Evolutionary conservation across 64 coral and sea anemone genomes (phyloP).

Genomic region (Stylophora pistillata): DNA sequence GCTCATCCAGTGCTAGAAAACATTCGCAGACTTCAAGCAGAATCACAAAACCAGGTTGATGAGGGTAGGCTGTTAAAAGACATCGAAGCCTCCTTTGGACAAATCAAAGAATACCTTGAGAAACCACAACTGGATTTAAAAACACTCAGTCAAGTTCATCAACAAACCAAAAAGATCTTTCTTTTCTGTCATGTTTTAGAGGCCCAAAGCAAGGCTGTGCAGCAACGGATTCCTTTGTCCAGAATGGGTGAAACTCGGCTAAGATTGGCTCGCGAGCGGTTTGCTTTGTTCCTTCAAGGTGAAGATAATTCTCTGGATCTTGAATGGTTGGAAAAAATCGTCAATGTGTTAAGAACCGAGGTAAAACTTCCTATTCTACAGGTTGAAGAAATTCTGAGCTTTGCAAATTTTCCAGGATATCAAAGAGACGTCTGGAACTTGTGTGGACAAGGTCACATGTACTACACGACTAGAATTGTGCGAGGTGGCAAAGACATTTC

Average conservation of each 20-base stretch:
- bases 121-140: neutral
- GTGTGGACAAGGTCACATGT: neutral
- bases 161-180: neutral
- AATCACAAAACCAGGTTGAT: neutral
- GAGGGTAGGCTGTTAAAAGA: neutral
- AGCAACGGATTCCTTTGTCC: neutral
- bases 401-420: neutral
- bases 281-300: neutral
- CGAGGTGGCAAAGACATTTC: neutral
- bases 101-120: neutral
- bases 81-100: neutral
- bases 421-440: neutral
- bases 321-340: neutral
- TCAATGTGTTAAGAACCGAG: neutral
- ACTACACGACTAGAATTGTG: neutral
- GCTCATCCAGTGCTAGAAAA: neutral
- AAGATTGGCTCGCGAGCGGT: neutral
- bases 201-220: neutral
- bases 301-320: neutral
- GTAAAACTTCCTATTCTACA: neutral
- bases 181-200: conserved; percentile 7
- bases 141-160: neutral
- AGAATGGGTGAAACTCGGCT: neutral
- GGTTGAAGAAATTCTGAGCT: neutral
- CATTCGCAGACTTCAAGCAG: neutral